phyloP scores from a whole-genome alignment of 2,113 vertebrate species.

The Aplodontia rufa region DNA sequence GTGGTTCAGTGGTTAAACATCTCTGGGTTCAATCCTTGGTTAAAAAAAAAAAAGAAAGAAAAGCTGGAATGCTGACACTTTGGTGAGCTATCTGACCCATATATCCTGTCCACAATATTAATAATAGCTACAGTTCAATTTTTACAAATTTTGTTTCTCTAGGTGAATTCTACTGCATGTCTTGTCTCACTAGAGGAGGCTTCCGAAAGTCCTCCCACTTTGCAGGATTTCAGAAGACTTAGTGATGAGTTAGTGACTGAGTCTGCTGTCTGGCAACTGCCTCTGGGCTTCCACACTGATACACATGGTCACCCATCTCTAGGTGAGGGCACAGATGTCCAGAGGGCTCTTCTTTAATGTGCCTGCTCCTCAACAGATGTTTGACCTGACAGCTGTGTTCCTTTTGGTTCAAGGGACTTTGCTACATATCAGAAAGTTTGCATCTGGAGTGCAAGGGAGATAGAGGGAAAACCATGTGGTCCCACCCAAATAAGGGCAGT shows the following conservation, averaged over 20 bases:
- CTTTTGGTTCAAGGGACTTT: not conserved
- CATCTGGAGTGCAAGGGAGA: not conserved
- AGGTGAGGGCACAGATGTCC: not conserved
- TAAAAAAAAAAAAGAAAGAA: too few relatives aligned
- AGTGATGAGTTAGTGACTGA: not conserved
- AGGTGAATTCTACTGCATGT: not conserved
- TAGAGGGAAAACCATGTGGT: not conserved
- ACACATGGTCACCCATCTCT: not conserved
- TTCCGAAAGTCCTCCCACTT: not conserved
- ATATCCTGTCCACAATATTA: not conserved
- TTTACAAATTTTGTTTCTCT: not conserved
- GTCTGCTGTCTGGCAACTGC: not conserved
- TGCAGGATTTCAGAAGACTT: not conserved
- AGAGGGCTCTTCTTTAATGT: not conserved
- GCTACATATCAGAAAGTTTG: not conserved
- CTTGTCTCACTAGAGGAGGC: not conserved
- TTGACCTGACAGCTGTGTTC: not conserved
- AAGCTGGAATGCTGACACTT: not conserved
- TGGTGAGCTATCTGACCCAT: not conserved
- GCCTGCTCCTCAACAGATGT: not conserved
- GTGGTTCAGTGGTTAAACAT: too few relatives aligned
- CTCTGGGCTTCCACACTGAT: not conserved
- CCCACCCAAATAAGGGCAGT: not conserved
- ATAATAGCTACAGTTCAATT: not conserved
- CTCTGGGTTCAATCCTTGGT: too few relatives aligned